phyloP scores from a whole-genome alignment of 2,888 invertebrate species.

The Dolichomitus sp. region DNA sequence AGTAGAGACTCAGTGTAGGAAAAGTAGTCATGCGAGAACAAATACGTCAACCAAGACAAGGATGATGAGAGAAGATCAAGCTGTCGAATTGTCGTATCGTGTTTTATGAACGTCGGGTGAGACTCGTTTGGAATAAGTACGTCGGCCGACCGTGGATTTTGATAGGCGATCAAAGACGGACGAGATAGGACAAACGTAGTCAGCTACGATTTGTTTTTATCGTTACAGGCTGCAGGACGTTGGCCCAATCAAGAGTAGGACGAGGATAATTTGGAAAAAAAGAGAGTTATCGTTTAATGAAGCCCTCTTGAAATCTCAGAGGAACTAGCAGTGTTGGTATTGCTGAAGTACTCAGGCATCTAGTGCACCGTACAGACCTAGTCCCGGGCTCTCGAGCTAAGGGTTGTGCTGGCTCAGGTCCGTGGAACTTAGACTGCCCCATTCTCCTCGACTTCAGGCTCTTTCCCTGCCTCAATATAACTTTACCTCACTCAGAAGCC shows the following conservation, averaged over 20 bases:
- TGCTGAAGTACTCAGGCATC: slow-evolving; percentile 79
- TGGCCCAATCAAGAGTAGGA: slow-evolving; percentile 42
- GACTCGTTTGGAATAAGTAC: slow-evolving; percentile 38
- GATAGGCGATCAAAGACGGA: slow-evolving; percentile 12
- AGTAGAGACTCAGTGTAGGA: background rate
- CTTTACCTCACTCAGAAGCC: slow-evolving; percentile 43
- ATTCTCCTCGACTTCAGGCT: slow-evolving; percentile 36
- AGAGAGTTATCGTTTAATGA: slow-evolving; percentile 83
- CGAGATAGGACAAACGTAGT: slow-evolving; percentile 60
- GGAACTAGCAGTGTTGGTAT: slow-evolving; percentile 38
- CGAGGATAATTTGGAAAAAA: slow-evolving; percentile 76
- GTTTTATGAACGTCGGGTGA: slow-evolving; percentile 4
- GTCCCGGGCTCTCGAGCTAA: slow-evolving; percentile 79
- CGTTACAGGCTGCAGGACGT: slow-evolving; percentile 22
- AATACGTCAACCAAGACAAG: background rate
- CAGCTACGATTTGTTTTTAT: slow-evolving; percentile 32
- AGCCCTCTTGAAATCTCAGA: slow-evolving; percentile 73
- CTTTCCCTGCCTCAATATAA: slow-evolving; percentile 42
- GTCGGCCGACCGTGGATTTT: slow-evolving; percentile 13
- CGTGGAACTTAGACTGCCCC: slow-evolving; percentile 52
- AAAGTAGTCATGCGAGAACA: background rate
- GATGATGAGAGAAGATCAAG: slow-evolving; percentile 8
- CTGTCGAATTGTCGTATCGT: background rate
- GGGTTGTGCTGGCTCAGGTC: slow-evolving; percentile 73
- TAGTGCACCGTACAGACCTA: slow-evolving; percentile 77